phyloP scores from a whole-genome alignment of 2,888 invertebrate genomes.

The Sphinx pinastri region DNA sequence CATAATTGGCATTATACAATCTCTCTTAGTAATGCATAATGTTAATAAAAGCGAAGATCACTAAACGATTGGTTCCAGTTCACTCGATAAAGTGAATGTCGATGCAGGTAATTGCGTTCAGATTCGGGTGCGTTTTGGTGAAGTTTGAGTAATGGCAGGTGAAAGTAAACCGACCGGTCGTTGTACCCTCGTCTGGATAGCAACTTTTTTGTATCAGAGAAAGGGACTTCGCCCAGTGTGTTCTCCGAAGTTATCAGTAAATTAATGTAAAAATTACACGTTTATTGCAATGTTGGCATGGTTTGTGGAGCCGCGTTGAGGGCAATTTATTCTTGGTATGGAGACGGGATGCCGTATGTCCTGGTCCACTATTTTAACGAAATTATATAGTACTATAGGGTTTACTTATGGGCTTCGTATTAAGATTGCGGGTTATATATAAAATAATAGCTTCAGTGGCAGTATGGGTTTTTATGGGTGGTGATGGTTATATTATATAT shows the following conservation, averaged over 20 bases:
- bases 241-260: conserved; percentile 17
- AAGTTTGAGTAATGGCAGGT: conserved; percentile 24
- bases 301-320: neutral
- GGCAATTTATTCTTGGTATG: too few relatives aligned
- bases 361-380: too few relatives aligned
- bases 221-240: conserved; percentile 13
- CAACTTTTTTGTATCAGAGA: conserved; percentile 19
- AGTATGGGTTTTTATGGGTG: too few relatives aligned
- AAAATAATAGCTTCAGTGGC: too few relatives aligned
- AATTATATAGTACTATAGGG: too few relatives aligned
- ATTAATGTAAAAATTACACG: conserved; percentile 1
- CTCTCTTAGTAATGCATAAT: neutral
- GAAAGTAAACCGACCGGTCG: conserved; percentile 18
- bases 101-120: neutral
- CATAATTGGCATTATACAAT: too few relatives aligned
- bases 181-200: conserved; percentile 6
- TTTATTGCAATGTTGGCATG: neutral
- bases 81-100: conserved; percentile 6
- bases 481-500: too few relatives aligned
- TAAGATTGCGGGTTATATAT: too few relatives aligned
- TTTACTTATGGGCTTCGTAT: too few relatives aligned
- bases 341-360: too few relatives aligned
- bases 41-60: neutral
- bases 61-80: neutral
- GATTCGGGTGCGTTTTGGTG: conserved; percentile 19